A percentile compares a stretch with the other conserved stretches of the same genome.
Evolutionary conservation across 2,797 vertebrate species (phyloP).

Genomic region (Silurus aristotelis): DNA sequence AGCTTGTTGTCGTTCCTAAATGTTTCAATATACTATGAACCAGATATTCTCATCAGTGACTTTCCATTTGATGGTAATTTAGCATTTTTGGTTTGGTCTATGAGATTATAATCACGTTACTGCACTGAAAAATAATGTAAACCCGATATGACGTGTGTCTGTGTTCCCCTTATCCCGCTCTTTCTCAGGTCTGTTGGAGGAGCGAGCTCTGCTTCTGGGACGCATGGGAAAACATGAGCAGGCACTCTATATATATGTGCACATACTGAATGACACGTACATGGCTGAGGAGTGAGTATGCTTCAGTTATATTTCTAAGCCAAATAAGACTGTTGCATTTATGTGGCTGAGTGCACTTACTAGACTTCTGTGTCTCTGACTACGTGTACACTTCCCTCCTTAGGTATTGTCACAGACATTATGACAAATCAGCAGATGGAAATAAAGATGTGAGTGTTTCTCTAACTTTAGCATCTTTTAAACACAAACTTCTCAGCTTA

Average conservation of each 20-base stretch:
- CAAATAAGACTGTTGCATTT: not conserved
- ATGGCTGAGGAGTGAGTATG: conserved; percentile 93
- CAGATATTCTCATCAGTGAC: conserved; percentile 89
- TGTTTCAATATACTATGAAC: conserved; percentile 88
- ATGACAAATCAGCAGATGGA: conserved; percentile 84
- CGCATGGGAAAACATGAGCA: conserved; percentile 98
- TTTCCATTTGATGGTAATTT: conserved; percentile 94
- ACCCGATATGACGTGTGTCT: not conserved
- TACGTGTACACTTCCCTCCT: conserved; percentile 50
- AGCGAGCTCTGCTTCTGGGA: conserved; percentile 91
- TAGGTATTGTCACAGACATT: conserved; percentile 94
- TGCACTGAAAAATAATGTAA: not conserved
- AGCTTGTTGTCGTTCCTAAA: conserved; percentile 91
- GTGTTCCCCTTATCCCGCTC: not conserved
- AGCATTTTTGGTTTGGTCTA: not conserved
- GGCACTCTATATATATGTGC: conserved; percentile 97
- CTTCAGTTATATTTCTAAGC: not conserved
- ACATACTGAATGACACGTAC: conserved; percentile 87
- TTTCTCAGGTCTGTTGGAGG: conserved; percentile 88
- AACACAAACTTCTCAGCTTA: too few relatives aligned
- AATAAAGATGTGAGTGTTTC: conserved; percentile 89
- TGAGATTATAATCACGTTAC: not conserved
- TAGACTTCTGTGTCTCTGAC: not conserved
- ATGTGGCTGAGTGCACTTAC: not conserved
- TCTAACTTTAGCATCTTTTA: not conserved